Conservation (phyloP, 2,888 invertebrate species). For the Agrochola litura region DNA sequence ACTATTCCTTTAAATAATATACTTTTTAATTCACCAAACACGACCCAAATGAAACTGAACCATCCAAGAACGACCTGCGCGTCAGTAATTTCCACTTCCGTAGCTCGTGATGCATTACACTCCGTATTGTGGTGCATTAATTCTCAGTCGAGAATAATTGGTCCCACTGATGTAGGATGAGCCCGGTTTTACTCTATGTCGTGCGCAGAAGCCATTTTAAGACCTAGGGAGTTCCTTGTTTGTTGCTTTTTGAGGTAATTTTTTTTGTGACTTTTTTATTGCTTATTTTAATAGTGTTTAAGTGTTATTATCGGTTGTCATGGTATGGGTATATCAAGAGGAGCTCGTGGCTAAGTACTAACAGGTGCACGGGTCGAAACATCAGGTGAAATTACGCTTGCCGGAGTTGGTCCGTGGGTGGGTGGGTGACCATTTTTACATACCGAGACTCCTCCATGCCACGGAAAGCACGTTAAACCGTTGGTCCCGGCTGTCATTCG, state of each 20-base stretch:
- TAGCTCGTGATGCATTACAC: slow-evolving; percentile 59
- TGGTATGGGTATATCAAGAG: no score
- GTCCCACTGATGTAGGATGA: slow-evolving; percentile 48
- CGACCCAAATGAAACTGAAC: slow-evolving; percentile 32
- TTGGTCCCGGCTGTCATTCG: no score
- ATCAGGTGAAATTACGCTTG: no score
- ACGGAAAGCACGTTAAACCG: no score
- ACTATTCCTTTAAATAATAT: no score
- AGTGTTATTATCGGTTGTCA: no score
- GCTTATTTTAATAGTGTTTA: no score
- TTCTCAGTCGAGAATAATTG: slow-evolving; percentile 59
- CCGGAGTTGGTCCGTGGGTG: no score
- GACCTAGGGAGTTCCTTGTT: slow-evolving; percentile 2
- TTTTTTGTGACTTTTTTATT: not conserved
- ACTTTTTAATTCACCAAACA: not conserved
- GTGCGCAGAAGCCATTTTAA: slow-evolving; percentile 43
- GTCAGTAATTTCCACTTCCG: slow-evolving; percentile 57
- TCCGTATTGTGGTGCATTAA: slow-evolving; percentile 64
- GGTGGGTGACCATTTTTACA: no score
- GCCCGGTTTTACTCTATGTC: slow-evolving; percentile 39
- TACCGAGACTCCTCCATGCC: no score
- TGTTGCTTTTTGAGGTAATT: not conserved
- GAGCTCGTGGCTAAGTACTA: no score
- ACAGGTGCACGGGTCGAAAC: no score
- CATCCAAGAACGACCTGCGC: slow-evolving; percentile 24